Percentiles rank a stretch among this genome's conserved stretches.
phyloP scores from a whole-genome alignment of 2,797 vertebrate genomes.

The Gymnothorax reevesii region DNA sequence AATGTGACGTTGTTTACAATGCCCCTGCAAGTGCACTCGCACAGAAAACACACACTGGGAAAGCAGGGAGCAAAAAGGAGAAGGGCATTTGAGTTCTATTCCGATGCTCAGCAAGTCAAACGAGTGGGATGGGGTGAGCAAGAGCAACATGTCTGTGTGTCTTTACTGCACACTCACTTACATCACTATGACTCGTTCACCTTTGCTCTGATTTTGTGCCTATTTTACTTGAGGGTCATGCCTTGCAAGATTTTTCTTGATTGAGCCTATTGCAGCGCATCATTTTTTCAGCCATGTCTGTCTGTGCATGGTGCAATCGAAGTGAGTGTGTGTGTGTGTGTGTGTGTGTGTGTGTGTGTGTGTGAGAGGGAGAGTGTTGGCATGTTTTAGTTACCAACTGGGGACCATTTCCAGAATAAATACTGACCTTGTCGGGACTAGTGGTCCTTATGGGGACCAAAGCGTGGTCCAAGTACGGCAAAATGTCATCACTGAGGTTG shows the following conservation, averaged over 20 bases:
- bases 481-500: no score
- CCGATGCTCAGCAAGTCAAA: conserved; percentile 36
- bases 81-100: conserved; percentile 18
- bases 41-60: conserved; percentile 16
- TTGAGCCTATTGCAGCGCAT: not conserved
- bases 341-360: no score
- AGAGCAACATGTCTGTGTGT: not conserved
- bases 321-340: not conserved
- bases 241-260: not conserved
- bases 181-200: not conserved
- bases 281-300: not conserved
- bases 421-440: no score
- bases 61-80: conserved; percentile 21
- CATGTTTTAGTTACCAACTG: no score
- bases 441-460: no score
- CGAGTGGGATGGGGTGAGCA: conserved; percentile 63
- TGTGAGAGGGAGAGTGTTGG: no score
- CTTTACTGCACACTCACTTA: not conserved
- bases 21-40: not conserved
- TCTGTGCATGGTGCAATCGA: not conserved
- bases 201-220: not conserved
- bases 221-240: not conserved
- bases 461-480: no score
- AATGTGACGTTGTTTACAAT: conserved; percentile 1
- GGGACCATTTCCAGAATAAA: no score